Percentiles rank a stretch among this genome's conserved stretches.
These are phyloP conservation scores for Tretioscincus oriximinensis DNA, from an alignment of 2,113 vertebrate genomes.

Conservation along the genomic window DNA sequence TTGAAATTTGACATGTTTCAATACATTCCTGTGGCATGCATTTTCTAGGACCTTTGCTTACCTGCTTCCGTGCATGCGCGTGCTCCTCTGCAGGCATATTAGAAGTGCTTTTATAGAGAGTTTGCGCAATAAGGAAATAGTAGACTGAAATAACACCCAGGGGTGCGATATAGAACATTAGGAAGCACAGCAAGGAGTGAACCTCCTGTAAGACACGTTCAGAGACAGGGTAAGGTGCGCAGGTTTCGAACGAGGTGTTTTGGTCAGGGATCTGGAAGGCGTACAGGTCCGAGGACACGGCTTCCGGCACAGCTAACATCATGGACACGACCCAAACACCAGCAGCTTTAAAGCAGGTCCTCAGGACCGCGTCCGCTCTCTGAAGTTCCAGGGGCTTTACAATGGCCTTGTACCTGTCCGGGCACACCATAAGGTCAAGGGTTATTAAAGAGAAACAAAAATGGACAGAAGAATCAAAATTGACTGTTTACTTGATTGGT, in stretches of 20 bases:
- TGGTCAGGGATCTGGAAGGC: conserved; percentile 70
- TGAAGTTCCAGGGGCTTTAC: conserved; percentile 80
- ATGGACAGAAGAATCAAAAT: neutral
- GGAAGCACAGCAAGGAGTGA: conserved; percentile 78
- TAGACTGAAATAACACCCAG: conserved; percentile 79
- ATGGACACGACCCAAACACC: conserved; percentile 77
- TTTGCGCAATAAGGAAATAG: conserved; percentile 79
- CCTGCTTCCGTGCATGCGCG: conserved; percentile 76
- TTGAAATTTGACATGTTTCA: too few relatives aligned
- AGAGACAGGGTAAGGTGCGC: conserved; percentile 76
- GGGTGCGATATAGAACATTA: conserved; percentile 80
- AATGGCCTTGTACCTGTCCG: conserved; percentile 76
- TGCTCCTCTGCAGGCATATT: conserved; percentile 81
- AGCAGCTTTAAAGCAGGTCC: conserved; percentile 77
- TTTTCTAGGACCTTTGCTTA: conserved; percentile 48
- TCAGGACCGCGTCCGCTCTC: conserved; percentile 73
- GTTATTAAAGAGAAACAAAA: neutral
- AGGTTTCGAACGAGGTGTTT: conserved; percentile 73
- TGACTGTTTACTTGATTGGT: too few relatives aligned
- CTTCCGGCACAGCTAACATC: conserved; percentile 78
- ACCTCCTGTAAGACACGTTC: conserved; percentile 75
- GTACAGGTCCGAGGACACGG: conserved; percentile 78
- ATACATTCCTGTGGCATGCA: neutral
- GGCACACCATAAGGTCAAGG: neutral
- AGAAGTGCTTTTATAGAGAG: conserved; percentile 76